Conservation (phyloP, 2,888 invertebrate species). For the Pteria penguin region DNA sequence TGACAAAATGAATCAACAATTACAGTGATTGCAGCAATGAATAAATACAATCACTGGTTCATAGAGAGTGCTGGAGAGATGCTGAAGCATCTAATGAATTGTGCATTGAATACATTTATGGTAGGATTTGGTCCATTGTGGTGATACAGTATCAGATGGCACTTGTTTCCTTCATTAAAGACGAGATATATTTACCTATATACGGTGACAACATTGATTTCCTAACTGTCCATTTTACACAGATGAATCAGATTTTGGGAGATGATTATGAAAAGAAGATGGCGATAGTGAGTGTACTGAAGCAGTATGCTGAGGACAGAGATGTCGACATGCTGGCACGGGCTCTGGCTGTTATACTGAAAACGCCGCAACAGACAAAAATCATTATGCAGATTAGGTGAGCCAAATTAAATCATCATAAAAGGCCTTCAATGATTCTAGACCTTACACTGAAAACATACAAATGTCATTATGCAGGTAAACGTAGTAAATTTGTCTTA, state of each 20-base stretch:
- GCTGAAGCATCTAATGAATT: too few species aligned
- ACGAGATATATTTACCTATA: constrained; percentile 54
- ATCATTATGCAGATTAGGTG: constrained; percentile 72
- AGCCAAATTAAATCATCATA: too few species aligned
- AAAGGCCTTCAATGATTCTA: too few species aligned
- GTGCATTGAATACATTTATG: too few species aligned
- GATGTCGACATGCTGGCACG: constrained; percentile 72
- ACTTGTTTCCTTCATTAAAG: constrained; percentile 48
- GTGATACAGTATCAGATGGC: constrained; percentile 43
- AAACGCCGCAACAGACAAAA: constrained; percentile 64
- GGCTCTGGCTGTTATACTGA: constrained; percentile 65
- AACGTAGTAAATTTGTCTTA: too few species aligned
- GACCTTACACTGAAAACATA: too few species aligned
- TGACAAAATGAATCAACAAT: too few species aligned
- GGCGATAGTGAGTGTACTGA: constrained; percentile 76
- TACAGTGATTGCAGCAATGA: too few species aligned
- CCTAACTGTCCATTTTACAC: constrained; percentile 58
- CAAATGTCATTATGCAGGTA: too few species aligned
- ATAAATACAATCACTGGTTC: too few species aligned
- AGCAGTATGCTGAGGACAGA: constrained; percentile 77
- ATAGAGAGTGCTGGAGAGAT: too few species aligned
- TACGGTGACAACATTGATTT: constrained; percentile 56
- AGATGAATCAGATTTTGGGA: constrained; percentile 72
- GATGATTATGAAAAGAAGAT: constrained; percentile 74
- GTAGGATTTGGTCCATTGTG: neutral